Evolutionary conservation across 2,888 invertebrate species (phyloP).

Genomic region (Ectropis crepuscularia): DNA sequence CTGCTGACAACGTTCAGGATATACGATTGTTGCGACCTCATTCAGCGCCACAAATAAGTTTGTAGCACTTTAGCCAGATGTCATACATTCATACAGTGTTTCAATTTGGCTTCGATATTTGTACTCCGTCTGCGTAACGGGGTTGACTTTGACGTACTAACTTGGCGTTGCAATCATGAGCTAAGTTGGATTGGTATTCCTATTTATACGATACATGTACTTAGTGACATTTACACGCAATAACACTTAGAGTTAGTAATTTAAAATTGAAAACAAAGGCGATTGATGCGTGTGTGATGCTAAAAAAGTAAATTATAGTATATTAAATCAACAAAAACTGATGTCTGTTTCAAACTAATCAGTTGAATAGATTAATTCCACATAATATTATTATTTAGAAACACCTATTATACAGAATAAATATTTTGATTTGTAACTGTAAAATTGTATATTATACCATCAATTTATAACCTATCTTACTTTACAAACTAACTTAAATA

Average conservation of each 20-base stretch:
- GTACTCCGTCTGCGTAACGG: constrained; percentile 16
- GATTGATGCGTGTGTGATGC: no score
- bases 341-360: no score
- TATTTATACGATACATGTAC: constrained; percentile 11
- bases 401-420: no score
- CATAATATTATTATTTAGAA: no score
- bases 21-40: neutral
- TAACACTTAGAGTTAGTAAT: neutral
- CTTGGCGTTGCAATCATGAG: constrained; percentile 24
- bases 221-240: neutral
- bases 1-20: neutral
- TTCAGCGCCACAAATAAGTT: neutral
- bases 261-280: no score
- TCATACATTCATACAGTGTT: constrained; percentile 26
- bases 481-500: no score
- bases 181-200: constrained; percentile 28
- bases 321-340: no score
- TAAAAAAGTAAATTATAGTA: no score
- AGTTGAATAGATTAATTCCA: no score
- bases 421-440: no score
- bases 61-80: constrained; percentile 4
- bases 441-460: no score
- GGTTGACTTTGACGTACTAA: constrained; percentile 29
- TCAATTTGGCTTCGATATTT: constrained; percentile 29
- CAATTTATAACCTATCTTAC: no score